Evolutionary conservation across 2,113 vertebrate species (phyloP), one percentile per base, ranked within the genome.

Genomic region (Sprattus sprattus): DNA sequence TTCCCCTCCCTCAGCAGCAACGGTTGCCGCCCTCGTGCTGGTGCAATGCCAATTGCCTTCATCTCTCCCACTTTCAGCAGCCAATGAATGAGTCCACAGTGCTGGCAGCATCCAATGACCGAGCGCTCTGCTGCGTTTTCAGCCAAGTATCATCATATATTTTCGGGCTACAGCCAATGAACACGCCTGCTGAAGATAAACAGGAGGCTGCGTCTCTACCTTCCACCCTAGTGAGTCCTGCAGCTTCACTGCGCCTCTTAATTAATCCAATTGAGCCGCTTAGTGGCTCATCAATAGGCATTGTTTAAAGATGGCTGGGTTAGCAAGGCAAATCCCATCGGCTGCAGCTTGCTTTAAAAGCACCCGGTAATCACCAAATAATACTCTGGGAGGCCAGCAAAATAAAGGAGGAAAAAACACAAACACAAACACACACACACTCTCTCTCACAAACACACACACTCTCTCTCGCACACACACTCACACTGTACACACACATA

Each of bases 251-350:
- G 88, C 25, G 71, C 60, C 67, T 80, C 84, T 86, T 89, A 85
- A 89, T 89, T 90, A 91, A 91, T 91, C 88, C 86, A 87, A 86
- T 88, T 86, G 89, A 88, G 84, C 87, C 50, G 85, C 88, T 89
- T 87, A 90, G 86, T 25, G 89, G 67, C 83, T 87, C 89, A 83
- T 88, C 90, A 87, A 86, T 87, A 88, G 87, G 80, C 88, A 88
- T 89, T 89, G 90, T 90, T 89, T 87, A 85, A 88, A 88, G 90
- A 90, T 90, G 88, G 89, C 87, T 81, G 88, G 89, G 86, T 86
- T 89, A 86, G 85, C 85, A 45, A 60, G 83, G 88, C 81, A 89
- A 88, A 90, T 89, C 88, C 89, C 50, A 64, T 86, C 64, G 83
- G 83, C 84, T 81, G 83, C 85, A 81, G 81, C 86, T 50, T 44